Percentiles rank a stretch among this genome's conserved stretches.
phyloP scores from a whole-genome alignment of 2,797 vertebrate species.

The Sciaenops ocellatus region DNA sequence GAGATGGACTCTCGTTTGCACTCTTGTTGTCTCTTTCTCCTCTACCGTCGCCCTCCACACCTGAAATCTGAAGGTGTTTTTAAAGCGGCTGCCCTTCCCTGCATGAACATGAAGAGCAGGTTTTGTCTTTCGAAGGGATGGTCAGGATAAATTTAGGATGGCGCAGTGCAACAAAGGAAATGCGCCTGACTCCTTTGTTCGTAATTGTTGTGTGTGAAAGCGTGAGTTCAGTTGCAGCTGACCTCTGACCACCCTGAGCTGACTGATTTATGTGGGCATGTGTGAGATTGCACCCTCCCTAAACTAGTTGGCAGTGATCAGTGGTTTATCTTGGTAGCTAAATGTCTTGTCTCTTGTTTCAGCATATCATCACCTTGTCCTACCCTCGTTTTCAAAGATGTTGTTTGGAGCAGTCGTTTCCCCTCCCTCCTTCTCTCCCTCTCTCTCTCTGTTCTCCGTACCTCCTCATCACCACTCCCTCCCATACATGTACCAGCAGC shows the following conservation, averaged over 20 bases:
- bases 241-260: neutral
- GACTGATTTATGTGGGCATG: neutral
- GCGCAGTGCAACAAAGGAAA: neutral
- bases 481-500: slow-evolving; percentile 64
- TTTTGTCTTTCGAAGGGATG: neutral
- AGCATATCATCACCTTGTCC: slow-evolving; percentile 4
- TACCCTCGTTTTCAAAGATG: slow-evolving; percentile 43
- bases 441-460: slow-evolving; percentile 19
- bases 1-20: neutral
- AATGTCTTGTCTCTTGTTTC: neutral
- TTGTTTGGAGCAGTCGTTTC: slow-evolving; percentile 42
- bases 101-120: slow-evolving; percentile 15
- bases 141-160: neutral
- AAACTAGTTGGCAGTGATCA: neutral
- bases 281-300: slow-evolving; percentile 5
- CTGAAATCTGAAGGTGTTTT: slow-evolving; percentile 17
- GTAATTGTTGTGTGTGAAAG: neutral
- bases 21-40: neutral
- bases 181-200: neutral
- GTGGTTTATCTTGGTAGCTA: neutral
- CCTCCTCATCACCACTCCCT: slow-evolving; percentile 65
- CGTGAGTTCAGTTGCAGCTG: neutral
- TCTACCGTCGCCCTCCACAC: neutral
- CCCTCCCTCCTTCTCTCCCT: slow-evolving; percentile 33
- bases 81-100: neutral